These are phyloP conservation scores for Cephus rjabovi DNA, from an alignment of 2,888 invertebrate species.

Conservation along the genomic window DNA sequence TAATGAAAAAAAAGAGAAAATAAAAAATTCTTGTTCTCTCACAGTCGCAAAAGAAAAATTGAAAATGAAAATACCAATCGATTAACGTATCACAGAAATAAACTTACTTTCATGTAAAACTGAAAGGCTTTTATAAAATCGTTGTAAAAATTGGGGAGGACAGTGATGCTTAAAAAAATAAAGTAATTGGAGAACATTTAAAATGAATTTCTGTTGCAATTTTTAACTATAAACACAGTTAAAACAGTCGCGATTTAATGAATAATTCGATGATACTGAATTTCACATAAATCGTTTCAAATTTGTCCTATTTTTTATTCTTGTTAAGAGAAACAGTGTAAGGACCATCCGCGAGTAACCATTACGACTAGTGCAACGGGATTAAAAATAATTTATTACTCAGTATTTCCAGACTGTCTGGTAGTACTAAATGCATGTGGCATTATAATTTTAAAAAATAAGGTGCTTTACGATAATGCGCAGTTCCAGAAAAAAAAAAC, in stretches of 20 bases:
- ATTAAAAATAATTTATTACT: slow-evolving; percentile 37
- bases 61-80: slow-evolving; percentile 31
- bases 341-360: slow-evolving; percentile 13
- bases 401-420: slow-evolving; percentile 20
- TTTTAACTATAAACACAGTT: neutral
- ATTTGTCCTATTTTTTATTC: neutral
- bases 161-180: too few relatives aligned
- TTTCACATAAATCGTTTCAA: neutral
- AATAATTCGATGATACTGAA: neutral
- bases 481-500: slow-evolving; percentile 27
- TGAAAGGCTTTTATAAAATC: too few relatives aligned
- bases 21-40: neutral
- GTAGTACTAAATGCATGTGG: slow-evolving; percentile 24
- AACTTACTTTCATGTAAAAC: neutral
- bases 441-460: slow-evolving; percentile 32
- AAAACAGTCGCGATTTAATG: neutral
- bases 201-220: neutral
- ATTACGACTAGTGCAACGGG: slow-evolving; percentile 30
- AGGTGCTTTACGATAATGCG: slow-evolving; percentile 13
- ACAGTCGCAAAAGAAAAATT: slow-evolving; percentile 18
- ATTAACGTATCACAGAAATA: slow-evolving; percentile 11
- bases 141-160: too few relatives aligned
- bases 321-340: neutral
- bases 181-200: neutral
- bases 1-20: neutral